Base-by-base conservation (phyloP, 2,888 invertebrate species). In the Dasypolia templi region DNA sequence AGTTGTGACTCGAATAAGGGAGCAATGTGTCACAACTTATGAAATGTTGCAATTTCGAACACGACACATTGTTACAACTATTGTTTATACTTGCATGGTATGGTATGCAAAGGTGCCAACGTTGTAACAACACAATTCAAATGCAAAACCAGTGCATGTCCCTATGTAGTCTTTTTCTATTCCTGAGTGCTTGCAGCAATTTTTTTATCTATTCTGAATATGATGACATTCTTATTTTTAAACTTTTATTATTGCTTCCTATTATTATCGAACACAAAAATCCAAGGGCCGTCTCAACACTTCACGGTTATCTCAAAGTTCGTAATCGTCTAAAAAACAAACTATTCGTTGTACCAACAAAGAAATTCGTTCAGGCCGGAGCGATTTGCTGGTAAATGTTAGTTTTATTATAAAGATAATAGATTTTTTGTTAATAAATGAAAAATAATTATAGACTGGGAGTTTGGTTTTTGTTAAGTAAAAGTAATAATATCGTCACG, bases 401-500 rank as follows among this genome's bases (percentile, higher is more conserved):
- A 84, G 88, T 90, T 90, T n/a, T 90, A 87, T 81, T 80, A 44
- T 77, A 70, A 56, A 83, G 85, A 88, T 92, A 91, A 92, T 92
- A 90, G 91, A 91, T 90, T 90, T 92, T 90, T 88, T 88, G 79
- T 82, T 82, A 83, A 91, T 92, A 91, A 92, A 93, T 92, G 91
- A 92, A 88, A 90, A 86, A 89, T 88, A 89, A 90, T 89, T 89
- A 87, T 77, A 85, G 66, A 87, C 83, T 77, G 77, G 85, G 83
- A 84, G 86, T 89, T 87, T 77, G 82, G 86, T 90, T 92, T 91
- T 91, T 91, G 90, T 91, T 86, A 82, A 78, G 83, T 79, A 79
- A 89, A 89, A 87, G 90, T 93, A 93, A 94, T 95, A 93, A 95
- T 94, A 92, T 94, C 93, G 93, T 95, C 93, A 92, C 89, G 95